Conservation (phyloP, 2,888 invertebrate species). For the Leptopterna dolabrata region DNA sequence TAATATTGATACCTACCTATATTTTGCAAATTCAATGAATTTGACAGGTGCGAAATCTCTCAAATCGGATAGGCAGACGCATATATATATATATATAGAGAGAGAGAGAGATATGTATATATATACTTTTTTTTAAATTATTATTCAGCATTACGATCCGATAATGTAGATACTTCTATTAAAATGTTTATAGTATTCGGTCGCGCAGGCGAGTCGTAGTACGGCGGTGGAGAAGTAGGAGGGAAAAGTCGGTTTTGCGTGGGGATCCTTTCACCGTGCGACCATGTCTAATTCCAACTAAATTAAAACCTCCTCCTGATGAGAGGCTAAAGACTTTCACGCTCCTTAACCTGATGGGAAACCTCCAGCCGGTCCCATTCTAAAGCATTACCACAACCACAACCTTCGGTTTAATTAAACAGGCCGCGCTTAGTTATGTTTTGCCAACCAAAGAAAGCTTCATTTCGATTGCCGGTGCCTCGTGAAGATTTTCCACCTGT, state of each 20-base stretch:
- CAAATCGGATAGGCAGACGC: too few species aligned
- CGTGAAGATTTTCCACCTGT: not conserved
- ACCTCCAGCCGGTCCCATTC: not conserved
- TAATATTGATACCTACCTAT: too few species aligned
- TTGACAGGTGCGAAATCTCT: too few species aligned
- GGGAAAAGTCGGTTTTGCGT: not conserved
- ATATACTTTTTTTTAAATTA: too few species aligned
- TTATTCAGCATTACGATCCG: too few species aligned
- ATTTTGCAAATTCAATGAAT: too few species aligned
- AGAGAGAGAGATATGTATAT: too few species aligned
- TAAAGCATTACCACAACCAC: not conserved
- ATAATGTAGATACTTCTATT: too few species aligned
- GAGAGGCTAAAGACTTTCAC: slow-evolving; percentile 42
- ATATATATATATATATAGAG: too few species aligned
- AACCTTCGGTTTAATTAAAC: not conserved
- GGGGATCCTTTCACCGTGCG: not conserved
- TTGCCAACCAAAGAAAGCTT: not conserved
- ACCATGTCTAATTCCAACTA: slow-evolving; percentile 40
- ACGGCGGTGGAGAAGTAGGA: not conserved
- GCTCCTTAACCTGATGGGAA: slow-evolving; percentile 29
- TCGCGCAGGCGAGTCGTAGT: too few species aligned
- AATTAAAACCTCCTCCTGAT: slow-evolving; percentile 36
- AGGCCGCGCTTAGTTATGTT: not conserved
- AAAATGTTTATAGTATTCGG: too few species aligned
- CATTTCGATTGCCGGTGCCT: not conserved